phyloP scores from a whole-genome alignment of 1,140 invertebrate species.

The Panagrolaimus sp. region DNA sequence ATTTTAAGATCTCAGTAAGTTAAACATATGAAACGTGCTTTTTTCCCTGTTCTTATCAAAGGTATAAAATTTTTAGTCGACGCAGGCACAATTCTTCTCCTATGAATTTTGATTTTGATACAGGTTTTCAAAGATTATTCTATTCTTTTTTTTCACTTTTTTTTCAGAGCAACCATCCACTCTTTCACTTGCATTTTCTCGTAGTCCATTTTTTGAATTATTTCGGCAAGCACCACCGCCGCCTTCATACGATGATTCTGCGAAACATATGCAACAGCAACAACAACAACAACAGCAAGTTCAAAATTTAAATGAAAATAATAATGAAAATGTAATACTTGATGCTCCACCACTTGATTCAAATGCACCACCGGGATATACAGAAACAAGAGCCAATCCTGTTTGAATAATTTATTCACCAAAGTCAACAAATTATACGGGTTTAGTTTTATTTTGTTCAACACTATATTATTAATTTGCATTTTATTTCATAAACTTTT shows the following conservation, averaged over 20 bases:
- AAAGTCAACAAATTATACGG: no score
- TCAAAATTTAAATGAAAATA: background rate
- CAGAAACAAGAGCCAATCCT: background rate
- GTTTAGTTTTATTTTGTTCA: no score
- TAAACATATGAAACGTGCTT: no score
- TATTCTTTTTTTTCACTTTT: background rate
- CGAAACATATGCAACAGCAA: background rate
- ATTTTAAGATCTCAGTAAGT: constrained; percentile 17
- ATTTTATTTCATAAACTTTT: no score
- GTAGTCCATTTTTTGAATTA: background rate
- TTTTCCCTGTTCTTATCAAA: no score
- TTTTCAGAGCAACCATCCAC: constrained; percentile 5
- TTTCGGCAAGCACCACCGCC: constrained; percentile 5
- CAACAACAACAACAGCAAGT: background rate
- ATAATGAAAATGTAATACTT: background rate
- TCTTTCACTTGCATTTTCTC: background rate
- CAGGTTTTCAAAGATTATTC: background rate
- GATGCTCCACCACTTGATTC: constrained; percentile 1
- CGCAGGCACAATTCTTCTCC: no score
- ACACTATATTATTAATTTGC: no score
- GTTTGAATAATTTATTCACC: no score
- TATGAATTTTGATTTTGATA: no score
- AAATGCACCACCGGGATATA: background rate
- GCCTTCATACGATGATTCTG: constrained; percentile 3
- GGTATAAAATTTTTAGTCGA: no score